These are phyloP conservation scores for Protobothrops mucrosquamatus DNA, from an alignment of 2,113 vertebrate genomes.

Conservation along the genomic window DNA sequence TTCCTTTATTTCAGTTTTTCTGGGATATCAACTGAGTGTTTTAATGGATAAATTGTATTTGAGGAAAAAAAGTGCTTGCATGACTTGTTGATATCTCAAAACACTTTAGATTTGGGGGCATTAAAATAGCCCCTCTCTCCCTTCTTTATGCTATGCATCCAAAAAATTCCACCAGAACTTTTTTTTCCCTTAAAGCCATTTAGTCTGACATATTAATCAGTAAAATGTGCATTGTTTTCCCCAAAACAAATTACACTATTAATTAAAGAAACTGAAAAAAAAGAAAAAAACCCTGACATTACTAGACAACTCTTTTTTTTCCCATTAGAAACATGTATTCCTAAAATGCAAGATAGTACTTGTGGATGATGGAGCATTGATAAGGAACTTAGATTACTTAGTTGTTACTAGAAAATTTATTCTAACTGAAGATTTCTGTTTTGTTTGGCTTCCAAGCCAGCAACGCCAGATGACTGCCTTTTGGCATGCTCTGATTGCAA, in stretches of 20 bases:
- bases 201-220: not conserved
- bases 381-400: not conserved
- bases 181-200: not conserved
- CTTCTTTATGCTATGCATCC: not conserved
- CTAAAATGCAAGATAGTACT: not conserved
- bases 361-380: conserved; percentile 3
- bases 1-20: not conserved
- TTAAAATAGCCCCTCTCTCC: not conserved
- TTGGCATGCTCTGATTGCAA: not conserved
- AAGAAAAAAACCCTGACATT: not conserved
- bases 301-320: not conserved
- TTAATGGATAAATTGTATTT: not conserved
- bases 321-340: not conserved
- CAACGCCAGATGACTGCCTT: not conserved
- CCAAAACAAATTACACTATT: not conserved
- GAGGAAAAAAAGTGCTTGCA: not conserved
- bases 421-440: not conserved
- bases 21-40: not conserved
- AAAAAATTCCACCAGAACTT: not conserved
- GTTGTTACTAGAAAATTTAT: not conserved
- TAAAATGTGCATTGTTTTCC: not conserved
- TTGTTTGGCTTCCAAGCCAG: not conserved
- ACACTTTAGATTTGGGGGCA: not conserved
- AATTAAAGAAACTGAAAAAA: not conserved
- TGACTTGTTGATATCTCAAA: not conserved